Evolutionary conservation across 2,797 vertebrate species (phyloP).

Genomic region (Vultur gryphus): DNA sequence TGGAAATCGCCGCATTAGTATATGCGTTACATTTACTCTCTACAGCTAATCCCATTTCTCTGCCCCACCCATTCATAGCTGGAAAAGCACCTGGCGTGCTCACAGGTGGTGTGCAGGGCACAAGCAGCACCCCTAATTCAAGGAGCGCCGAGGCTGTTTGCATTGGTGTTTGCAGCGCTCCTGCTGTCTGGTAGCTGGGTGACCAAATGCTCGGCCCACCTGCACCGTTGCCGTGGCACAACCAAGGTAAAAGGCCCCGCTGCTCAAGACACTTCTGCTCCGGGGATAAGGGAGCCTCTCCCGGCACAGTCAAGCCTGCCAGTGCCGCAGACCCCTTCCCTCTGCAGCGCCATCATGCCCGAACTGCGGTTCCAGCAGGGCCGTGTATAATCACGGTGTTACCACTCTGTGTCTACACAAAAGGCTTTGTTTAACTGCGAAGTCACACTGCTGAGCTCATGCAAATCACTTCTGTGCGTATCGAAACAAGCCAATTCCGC

Average conservation of each 20-base stretch:
- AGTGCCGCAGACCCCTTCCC: not conserved
- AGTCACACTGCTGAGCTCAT: rapidly evolving
- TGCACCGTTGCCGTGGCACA: rapidly evolving
- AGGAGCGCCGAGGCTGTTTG: rapidly evolving
- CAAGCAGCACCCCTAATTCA: rapidly evolving
- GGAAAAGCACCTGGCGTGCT: not conserved
- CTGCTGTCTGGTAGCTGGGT: rapidly evolving
- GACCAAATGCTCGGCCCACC: rapidly evolving
- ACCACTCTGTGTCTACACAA: rapidly evolving
- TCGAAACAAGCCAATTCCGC: not conserved
- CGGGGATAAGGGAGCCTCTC: not conserved
- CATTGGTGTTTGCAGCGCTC: rapidly evolving
- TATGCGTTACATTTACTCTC: rapidly evolving
- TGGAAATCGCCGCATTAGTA: not conserved
- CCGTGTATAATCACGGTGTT: rapidly evolving
- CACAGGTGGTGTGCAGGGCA: rapidly evolving
- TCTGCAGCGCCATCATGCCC: not conserved
- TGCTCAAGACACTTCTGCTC: rapidly evolving
- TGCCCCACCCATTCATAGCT: rapidly evolving
- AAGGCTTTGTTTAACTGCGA: not conserved
- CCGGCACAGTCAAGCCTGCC: not conserved
- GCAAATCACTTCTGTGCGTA: not conserved
- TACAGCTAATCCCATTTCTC: too few relatives aligned
- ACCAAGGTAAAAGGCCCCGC: rapidly evolving
- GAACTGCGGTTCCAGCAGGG: rapidly evolving